These are phyloP conservation scores for Oeneis ivallda DNA, from an alignment of 2,888 invertebrate species.

Conservation along the genomic window DNA sequence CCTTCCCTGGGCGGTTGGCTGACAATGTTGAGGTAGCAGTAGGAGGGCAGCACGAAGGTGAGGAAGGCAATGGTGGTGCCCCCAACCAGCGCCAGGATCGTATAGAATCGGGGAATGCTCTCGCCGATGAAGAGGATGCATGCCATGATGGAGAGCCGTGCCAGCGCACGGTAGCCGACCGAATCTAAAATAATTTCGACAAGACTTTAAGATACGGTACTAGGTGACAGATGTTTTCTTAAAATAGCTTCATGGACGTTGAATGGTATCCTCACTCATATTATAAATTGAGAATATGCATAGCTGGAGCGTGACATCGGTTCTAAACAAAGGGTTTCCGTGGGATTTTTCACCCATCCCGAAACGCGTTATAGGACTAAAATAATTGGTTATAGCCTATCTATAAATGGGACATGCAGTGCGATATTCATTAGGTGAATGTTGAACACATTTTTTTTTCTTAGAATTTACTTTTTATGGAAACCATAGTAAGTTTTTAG, in stretches of 20 bases:
- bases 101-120: constrained; percentile 85
- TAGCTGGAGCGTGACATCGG: too few relatives aligned
- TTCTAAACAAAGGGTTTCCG: too few relatives aligned
- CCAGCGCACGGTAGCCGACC: constrained; percentile 79
- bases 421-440: neutral
- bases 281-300: too few relatives aligned
- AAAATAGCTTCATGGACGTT: too few relatives aligned
- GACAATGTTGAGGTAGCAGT: constrained; percentile 84
- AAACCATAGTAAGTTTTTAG: too few relatives aligned
- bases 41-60: constrained; percentile 85
- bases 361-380: too few relatives aligned
- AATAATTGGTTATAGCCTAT: too few relatives aligned
- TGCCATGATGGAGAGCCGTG: constrained; percentile 81
- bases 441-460: too few relatives aligned
- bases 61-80: constrained; percentile 86
- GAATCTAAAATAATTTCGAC: constrained; percentile 73
- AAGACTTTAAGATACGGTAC: neutral
- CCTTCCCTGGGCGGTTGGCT: constrained; percentile 62
- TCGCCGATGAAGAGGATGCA: constrained; percentile 85
- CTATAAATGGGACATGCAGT: neutral
- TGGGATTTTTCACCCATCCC: too few relatives aligned
- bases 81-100: constrained; percentile 85
- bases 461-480: too few relatives aligned
- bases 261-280: too few relatives aligned
- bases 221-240: too few relatives aligned